phyloP scores from a whole-genome alignment of 2,888 invertebrate genomes.

The Aradus depressus region DNA sequence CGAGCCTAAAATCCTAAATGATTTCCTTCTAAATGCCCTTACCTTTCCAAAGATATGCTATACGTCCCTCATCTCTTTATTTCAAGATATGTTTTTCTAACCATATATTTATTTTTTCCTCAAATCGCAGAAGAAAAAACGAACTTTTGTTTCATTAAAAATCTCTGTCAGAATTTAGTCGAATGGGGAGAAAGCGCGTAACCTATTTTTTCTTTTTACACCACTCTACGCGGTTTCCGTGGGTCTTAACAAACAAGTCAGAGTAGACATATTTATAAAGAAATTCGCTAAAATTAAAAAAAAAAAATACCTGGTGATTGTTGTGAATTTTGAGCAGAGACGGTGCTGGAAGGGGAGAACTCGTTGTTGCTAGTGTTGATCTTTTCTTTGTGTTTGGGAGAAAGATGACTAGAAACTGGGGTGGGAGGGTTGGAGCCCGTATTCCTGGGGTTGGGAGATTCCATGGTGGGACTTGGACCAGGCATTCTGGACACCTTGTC shows the following conservation, averaged over 20 bases:
- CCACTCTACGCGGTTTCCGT: too few species aligned
- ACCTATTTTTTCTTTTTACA: too few species aligned
- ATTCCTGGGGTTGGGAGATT: constrained; percentile 46
- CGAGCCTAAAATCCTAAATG: too few species aligned
- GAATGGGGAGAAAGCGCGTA: too few species aligned
- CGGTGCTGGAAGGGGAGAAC: constrained; percentile 32
- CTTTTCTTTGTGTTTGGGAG: constrained; percentile 42
- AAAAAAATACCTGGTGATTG: constrained; percentile 38
- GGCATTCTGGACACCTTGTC: constrained; percentile 33
- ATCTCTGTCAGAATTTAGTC: too few species aligned
- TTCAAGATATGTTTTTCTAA: too few species aligned
- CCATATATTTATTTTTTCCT: too few species aligned
- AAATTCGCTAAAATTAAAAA: constrained; percentile 6
- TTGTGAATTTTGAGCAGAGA: constrained; percentile 36
- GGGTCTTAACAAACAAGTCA: constrained; percentile 5
- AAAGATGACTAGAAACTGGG: constrained; percentile 52
- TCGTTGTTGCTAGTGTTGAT: constrained; percentile 32
- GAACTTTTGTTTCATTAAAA: neutral
- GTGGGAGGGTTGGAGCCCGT: constrained; percentile 58
- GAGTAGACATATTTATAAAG: neutral
- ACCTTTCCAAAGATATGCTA: too few species aligned
- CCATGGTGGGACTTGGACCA: constrained; percentile 48
- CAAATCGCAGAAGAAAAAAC: neutral
- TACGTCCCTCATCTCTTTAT: too few species aligned
- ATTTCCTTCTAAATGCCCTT: too few species aligned